Evolutionary conservation across 2,797 vertebrate species (phyloP).

Genomic region (Lacerta bilineata): DNA sequence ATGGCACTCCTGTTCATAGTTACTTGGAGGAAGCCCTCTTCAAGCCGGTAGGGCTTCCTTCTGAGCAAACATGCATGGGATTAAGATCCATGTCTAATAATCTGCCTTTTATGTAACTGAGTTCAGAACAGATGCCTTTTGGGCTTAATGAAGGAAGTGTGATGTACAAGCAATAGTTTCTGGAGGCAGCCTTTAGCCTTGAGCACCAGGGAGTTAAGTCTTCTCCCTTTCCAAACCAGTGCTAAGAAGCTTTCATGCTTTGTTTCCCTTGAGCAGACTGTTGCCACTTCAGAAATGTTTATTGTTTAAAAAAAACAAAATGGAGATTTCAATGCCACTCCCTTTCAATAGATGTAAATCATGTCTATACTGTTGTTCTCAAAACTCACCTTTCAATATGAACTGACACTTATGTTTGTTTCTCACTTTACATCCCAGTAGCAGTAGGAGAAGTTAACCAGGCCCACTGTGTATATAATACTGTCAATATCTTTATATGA

Average conservation of each 20-base stretch:
- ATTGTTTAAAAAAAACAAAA: conserved; percentile 1
- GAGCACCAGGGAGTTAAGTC: not conserved
- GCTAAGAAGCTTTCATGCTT: conserved; percentile 42
- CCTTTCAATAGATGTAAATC: conserved; percentile 1
- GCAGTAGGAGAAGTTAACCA: conserved; percentile 41
- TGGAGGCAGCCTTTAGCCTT: not conserved
- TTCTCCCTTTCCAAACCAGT: conserved; percentile 40
- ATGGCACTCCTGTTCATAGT: not conserved
- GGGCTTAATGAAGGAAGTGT: not conserved
- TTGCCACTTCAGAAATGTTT: conserved; percentile 9
- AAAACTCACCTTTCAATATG: conserved; percentile 24
- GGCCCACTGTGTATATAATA: conserved; percentile 30
- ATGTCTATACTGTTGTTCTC: not conserved
- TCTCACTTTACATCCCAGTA: conserved; percentile 25
- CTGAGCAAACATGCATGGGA: not conserved
- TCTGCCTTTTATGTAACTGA: not conserved
- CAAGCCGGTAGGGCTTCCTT: not conserved
- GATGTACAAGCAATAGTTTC: not conserved
- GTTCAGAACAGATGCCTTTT: not conserved
- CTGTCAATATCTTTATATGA: conserved; percentile 42
- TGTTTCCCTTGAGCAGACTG: not conserved
- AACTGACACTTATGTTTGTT: not conserved
- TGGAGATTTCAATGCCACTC: not conserved
- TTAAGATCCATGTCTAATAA: not conserved
- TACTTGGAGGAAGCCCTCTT: not conserved